A percentile compares a stretch with the other conserved stretches of the same genome.
Evolutionary conservation across 2,888 invertebrate genomes (phyloP).

Genomic region (Caenorhabditis imperialis): DNA sequence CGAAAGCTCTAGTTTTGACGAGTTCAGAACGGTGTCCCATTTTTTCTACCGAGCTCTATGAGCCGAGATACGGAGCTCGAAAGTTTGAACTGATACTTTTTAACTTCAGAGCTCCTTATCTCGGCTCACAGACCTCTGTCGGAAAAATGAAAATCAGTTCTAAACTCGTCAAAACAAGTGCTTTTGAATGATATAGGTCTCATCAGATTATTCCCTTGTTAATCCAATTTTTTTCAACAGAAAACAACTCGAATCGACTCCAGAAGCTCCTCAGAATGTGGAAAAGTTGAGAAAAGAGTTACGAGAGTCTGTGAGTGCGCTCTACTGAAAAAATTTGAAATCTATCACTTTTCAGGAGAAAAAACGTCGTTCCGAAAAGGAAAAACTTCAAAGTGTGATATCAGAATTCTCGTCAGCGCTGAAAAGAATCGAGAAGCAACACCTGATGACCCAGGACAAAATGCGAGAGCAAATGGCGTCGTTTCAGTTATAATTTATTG

Average conservation of each 20-base stretch:
- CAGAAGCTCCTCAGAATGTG: conserved; percentile 40
- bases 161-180: too few relatives aligned
- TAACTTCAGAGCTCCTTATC: too few relatives aligned
- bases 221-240: conserved; percentile 11
- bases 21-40: too few relatives aligned
- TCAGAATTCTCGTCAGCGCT: conserved; percentile 27
- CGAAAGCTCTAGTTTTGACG: too few relatives aligned
- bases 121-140: too few relatives aligned
- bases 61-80: too few relatives aligned
- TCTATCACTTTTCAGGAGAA: conserved; percentile 32
- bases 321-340: not conserved
- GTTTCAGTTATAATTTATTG: not conserved
- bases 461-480: conserved; percentile 8
- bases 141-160: too few relatives aligned
- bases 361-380: conserved; percentile 27
- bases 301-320: conserved; percentile 18
- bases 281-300: conserved; percentile 33
- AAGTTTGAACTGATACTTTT: too few relatives aligned
- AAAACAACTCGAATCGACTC: conserved; percentile 43
- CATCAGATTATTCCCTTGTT: too few relatives aligned
- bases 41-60: too few relatives aligned
- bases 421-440: conserved; percentile 28
- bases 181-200: too few relatives aligned
- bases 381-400: conserved; percentile 27
- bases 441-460: conserved; percentile 20